Base-by-base conservation (phyloP, 2,888 invertebrate species). In the Diaprepes abbreviatus region DNA sequence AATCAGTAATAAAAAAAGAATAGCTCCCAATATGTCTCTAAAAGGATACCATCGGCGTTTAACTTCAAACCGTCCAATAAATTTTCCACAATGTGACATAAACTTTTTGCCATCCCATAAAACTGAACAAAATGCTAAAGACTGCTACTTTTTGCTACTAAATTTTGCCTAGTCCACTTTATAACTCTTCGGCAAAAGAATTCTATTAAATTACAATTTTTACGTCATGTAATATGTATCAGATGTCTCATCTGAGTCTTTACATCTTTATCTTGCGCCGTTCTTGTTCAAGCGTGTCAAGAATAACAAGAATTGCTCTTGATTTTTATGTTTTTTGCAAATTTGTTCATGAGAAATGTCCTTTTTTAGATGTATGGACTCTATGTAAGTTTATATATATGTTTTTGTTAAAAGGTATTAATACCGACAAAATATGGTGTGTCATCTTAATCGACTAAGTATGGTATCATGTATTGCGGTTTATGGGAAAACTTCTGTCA, bases 211-310 rank as follows among this genome's bases (percentile, higher is more conserved):
- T 62, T 66, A 60, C 60, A 70, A 60, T 66, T 65, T 70, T 66
- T 57, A 48, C 62, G 72, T 75, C 76, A 77, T 77, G 77, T 68
- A 77, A 77, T 76, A 77, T 77, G 75, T 72, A 77, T 74, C 75
- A 71, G 69, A 72, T 75, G 73, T 73, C 70, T 71, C 73, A 73
- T 72, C 70, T 69, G 71, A 40, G 45, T 59, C 69, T 58, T 75
- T 75, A 77, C 76, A 74, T 76, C 77, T 77, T 76, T 73, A 77
- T 77, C 70, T 70, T 60, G 55, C 16, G 33, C 58, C 40, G 31
- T 68, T 63, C 59, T 60, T 48, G 63, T 58, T 17, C 64, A 50
- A 45, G 57, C 70, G 70, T 70, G 70, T 65, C 35, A 65, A 54
- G 70, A 70, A 70, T 70, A 65, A 59, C 63, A 69, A 70, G 28